A percentile compares a stretch with the other conserved stretches of the same genome.
These are phyloP conservation scores for Ostrea edulis DNA, from an alignment of 1,140 invertebrate genomes.

Conservation along the genomic window DNA sequence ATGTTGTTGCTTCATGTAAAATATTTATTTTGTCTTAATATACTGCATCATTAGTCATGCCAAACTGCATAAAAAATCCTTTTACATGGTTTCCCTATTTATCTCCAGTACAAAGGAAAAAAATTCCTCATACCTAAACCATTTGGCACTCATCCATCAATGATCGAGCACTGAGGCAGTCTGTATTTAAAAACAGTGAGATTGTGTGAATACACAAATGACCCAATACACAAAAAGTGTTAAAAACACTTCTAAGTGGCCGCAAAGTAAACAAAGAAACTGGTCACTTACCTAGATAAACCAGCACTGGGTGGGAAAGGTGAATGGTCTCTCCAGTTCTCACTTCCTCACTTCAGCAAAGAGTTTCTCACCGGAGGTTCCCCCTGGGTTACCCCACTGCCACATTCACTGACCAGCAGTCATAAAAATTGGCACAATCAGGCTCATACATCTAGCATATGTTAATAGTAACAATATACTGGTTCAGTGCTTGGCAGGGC, in stretches of 20 bases:
- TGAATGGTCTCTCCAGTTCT: background rate
- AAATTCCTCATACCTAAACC: background rate
- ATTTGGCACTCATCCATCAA: slow-evolving; percentile 4
- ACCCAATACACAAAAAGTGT: slow-evolving; percentile 5
- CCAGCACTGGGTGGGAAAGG: background rate
- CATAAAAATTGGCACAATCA: slow-evolving; percentile 36
- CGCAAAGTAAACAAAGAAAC: background rate
- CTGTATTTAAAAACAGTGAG: background rate
- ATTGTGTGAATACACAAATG: slow-evolving; percentile 17
- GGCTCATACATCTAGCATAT: slow-evolving; percentile 21
- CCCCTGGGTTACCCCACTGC: background rate
- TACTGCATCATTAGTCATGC: background rate
- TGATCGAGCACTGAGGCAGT: background rate
- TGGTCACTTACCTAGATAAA: slow-evolving; percentile 34
- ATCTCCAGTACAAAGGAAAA: background rate
- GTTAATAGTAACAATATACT: slow-evolving; percentile 33
- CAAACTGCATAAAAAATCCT: background rate
- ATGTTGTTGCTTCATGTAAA: background rate
- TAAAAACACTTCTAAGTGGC: slow-evolving; percentile 1
- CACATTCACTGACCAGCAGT: slow-evolving; percentile 28
- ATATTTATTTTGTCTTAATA: background rate
- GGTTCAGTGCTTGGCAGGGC: background rate
- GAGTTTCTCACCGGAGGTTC: background rate
- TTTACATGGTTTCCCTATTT: background rate
- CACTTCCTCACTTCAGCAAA: background rate